phyloP scores from a whole-genome alignment of 2,797 vertebrate genomes.

The Micrastur ruficollis region DNA sequence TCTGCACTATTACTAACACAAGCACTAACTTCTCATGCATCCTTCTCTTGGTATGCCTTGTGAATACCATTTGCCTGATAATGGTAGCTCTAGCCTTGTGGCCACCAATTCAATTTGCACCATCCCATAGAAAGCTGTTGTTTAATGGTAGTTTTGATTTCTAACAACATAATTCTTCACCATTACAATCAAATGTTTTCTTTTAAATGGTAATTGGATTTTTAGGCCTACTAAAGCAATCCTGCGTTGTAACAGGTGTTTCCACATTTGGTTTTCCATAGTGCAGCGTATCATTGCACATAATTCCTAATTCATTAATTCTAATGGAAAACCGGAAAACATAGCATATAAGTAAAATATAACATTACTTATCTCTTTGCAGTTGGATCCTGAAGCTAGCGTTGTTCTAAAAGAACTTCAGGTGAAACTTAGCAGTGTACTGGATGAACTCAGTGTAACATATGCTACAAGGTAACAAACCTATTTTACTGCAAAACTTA shows the following conservation, averaged over 20 bases:
- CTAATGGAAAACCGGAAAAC: not conserved
- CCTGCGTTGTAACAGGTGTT: not conserved
- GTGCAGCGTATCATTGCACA: not conserved
- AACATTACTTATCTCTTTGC: constrained; percentile 60
- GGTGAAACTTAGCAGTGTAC: constrained; percentile 87
- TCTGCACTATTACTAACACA: not conserved
- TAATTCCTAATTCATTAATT: not conserved
- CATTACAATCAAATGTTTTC: not conserved
- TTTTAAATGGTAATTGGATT: not conserved
- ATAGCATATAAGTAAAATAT: not conserved
- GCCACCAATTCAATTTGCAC: not conserved
- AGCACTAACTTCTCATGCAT: not conserved
- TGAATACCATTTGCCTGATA: not conserved
- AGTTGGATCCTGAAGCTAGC: constrained; percentile 95
- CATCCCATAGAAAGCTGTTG: not conserved
- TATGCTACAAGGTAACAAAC: constrained; percentile 88
- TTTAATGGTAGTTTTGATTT: not conserved
- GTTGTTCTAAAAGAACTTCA: constrained; percentile 92
- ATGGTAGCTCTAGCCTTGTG: not conserved
- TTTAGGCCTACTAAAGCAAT: not conserved
- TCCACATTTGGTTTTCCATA: constrained; percentile 46
- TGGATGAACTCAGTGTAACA: constrained; percentile 90
- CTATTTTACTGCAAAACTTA: not conserved
- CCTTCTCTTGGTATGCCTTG: not conserved
- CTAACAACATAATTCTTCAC: not conserved